phyloP scores from a whole-genome alignment of 2,888 invertebrate genomes.

The Augochlorella aurata region DNA sequence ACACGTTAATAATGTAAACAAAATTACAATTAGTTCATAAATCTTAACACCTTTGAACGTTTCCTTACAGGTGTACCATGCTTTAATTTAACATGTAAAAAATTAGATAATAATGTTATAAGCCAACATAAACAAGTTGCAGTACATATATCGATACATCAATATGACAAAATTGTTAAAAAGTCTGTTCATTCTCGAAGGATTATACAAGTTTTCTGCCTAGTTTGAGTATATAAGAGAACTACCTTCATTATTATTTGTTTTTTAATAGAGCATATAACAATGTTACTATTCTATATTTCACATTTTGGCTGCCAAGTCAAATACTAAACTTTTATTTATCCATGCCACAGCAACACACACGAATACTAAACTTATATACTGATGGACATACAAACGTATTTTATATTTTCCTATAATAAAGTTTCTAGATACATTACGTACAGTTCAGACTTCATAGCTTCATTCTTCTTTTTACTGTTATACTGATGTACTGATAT shows the following conservation, averaged over 20 bases:
- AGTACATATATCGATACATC: constrained; percentile 60
- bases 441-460: constrained; percentile 36
- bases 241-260: constrained; percentile 24
- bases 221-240: constrained; percentile 33
- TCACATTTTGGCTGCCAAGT: constrained; percentile 38
- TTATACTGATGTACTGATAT: constrained; percentile 61
- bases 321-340: constrained; percentile 40
- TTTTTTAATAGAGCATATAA: constrained; percentile 22
- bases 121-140: constrained; percentile 38
- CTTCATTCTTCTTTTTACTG: constrained; percentile 31
- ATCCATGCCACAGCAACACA: constrained; percentile 44
- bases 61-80: constrained; percentile 28
- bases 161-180: constrained; percentile 53
- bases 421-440: constrained; percentile 48
- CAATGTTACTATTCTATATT: constrained; percentile 38
- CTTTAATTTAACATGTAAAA: constrained; percentile 35
- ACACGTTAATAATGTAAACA: constrained; percentile 39
- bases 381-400: constrained; percentile 44
- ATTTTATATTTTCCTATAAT: constrained; percentile 36
- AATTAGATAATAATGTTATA: constrained; percentile 37
- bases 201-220: constrained; percentile 36
- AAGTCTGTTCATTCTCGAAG: constrained; percentile 22
- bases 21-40: constrained; percentile 35
- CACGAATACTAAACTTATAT: constrained; percentile 45
- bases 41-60: constrained; percentile 25